Evolutionary conservation across 2,888 invertebrate genomes (phyloP).

Genomic region (Sturmia bella): DNA sequence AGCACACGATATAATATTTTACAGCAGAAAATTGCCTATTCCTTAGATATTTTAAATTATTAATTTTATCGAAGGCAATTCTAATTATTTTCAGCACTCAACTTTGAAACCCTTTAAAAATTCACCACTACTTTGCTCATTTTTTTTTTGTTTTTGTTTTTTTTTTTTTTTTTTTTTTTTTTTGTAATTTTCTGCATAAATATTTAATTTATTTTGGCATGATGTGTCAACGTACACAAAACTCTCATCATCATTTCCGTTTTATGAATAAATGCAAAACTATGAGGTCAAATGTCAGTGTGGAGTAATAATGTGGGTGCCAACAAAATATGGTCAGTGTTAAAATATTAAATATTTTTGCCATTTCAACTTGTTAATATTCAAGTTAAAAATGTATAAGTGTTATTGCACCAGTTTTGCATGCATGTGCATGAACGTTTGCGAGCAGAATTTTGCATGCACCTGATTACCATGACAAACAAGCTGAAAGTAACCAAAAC

Average conservation of each 20-base stretch:
- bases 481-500: constrained; percentile 24
- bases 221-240: constrained; percentile 36
- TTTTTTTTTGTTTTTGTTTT: neutral
- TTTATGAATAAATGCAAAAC: constrained; percentile 8
- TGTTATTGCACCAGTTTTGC: neutral
- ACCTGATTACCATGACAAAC: constrained; percentile 68
- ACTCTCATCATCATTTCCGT: constrained; percentile 45
- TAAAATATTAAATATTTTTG: constrained; percentile 57
- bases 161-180: neutral
- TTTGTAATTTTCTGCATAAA: constrained; percentile 23
- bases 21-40: no score
- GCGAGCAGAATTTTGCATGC: constrained; percentile 15
- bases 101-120: no score
- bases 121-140: neutral
- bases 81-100: no score
- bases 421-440: constrained; percentile 10
- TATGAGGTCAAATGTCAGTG: neutral
- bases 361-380: constrained; percentile 75
- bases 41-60: constrained; percentile 19
- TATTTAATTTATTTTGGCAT: constrained; percentile 57
- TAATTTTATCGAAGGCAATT: no score
- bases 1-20: no score
- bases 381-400: constrained; percentile 76
- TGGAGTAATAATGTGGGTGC: constrained; percentile 44
- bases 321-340: constrained; percentile 50